Conservation (phyloP, 2,113 vertebrate genomes). For the Centropus unirufus region DNA sequence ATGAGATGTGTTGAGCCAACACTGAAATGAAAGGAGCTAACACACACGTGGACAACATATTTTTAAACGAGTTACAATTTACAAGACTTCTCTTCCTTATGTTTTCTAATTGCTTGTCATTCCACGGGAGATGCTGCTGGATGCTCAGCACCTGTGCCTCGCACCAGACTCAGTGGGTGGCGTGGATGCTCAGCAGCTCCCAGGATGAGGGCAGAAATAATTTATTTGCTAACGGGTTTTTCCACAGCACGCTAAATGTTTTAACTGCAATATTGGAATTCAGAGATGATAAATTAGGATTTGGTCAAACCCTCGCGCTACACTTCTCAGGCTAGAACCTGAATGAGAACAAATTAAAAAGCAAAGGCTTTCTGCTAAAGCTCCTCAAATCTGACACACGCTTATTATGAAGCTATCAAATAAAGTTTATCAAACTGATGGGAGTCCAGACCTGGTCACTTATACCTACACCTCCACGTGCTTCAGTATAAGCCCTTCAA, state of each 20-base stretch:
- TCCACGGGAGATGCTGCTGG: neutral
- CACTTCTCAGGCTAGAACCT: neutral
- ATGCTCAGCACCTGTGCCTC: neutral
- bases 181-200: neutral
- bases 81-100: neutral
- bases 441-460: neutral
- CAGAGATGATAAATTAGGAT: neutral
- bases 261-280: neutral
- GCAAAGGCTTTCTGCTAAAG: neutral
- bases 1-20: neutral
- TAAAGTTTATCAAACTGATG: neutral
- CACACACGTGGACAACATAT: neutral
- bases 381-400: neutral
- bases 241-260: neutral
- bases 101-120: neutral
- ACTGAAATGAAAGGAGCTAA: neutral
- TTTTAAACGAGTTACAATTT: neutral
- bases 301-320: neutral
- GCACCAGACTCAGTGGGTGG: neutral
- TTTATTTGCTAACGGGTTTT: neutral
- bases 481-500: neutral
- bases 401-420: neutral
- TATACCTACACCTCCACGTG: neutral
- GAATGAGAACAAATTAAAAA: neutral
- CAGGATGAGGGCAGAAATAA: neutral